phyloP scores from a whole-genome alignment of 2,113 vertebrate genomes.

The Prunella fulvescens region DNA sequence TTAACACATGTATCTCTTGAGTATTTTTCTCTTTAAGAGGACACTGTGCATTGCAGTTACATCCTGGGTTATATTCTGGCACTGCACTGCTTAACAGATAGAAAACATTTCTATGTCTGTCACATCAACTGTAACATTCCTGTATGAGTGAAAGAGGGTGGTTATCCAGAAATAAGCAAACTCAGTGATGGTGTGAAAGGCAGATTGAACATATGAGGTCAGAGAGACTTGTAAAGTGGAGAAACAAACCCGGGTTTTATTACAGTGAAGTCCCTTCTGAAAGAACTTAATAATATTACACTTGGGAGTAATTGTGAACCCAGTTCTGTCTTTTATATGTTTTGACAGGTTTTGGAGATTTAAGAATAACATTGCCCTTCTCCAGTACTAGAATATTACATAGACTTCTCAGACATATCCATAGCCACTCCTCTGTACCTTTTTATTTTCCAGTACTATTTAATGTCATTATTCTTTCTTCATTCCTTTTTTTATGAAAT shows the following conservation, averaged over 20 bases:
- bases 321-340: not conserved
- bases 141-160: not conserved
- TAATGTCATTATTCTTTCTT: not conserved
- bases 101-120: not conserved
- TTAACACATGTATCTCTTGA: not conserved
- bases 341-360: slow-evolving; percentile 3
- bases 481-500: not conserved
- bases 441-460: not conserved
- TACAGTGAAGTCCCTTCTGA: not conserved
- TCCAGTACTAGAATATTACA: not conserved
- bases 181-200: not conserved
- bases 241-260: not conserved
- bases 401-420: not conserved
- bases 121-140: not conserved
- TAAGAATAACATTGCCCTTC: not conserved
- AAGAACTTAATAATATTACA: slow-evolving; percentile 11
- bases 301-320: not conserved
- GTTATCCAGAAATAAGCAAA: not conserved
- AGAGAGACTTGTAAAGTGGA: not conserved
- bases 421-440: not conserved
- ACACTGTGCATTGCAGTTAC: not conserved
- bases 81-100: not conserved
- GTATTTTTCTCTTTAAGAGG: not conserved
- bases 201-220: not conserved
- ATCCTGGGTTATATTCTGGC: not conserved